phyloP scores from a whole-genome alignment of 2,113 vertebrate genomes.

The Desmodus rotundus region DNA sequence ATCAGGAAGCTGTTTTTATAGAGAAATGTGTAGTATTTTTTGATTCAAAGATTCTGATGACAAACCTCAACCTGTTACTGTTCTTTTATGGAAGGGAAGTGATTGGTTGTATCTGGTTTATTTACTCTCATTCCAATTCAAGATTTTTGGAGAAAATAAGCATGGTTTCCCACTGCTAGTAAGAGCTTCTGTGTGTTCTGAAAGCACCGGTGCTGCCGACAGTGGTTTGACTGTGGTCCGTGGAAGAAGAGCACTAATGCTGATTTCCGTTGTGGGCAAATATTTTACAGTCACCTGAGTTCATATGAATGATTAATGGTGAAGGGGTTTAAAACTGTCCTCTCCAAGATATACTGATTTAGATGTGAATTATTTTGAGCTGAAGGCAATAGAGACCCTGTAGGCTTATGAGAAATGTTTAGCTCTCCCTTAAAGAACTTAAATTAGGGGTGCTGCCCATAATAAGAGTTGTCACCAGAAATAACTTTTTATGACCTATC shows the following conservation, averaged over 20 bases:
- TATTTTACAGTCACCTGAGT: not conserved
- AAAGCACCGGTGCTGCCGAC: not conserved
- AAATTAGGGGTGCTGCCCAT: not conserved
- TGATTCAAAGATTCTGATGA: not conserved
- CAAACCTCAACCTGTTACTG: slow-evolving; percentile 13
- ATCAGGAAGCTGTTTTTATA: not conserved
- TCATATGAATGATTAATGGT: not conserved
- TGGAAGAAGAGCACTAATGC: not conserved
- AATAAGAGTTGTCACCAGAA: not conserved
- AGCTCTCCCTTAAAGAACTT: not conserved
- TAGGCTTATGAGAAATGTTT: not conserved
- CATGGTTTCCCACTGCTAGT: not conserved
- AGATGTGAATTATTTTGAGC: not conserved
- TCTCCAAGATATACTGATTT: no score
- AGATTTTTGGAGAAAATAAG: slow-evolving; percentile 42
- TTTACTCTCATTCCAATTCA: not conserved
- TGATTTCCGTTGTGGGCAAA: not conserved
- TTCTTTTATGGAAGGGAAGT: slow-evolving; percentile 2
- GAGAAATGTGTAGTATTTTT: not conserved
- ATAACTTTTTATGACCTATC: not conserved
- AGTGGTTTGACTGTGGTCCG: not conserved
- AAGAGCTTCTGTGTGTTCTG: slow-evolving; percentile 24
- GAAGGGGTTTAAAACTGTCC: not conserved
- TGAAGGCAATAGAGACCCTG: not conserved
- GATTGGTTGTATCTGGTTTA: slow-evolving; percentile 28